Evolutionary conservation across 2,113 vertebrate genomes (phyloP).

Genomic region (Sprattus sprattus): DNA sequence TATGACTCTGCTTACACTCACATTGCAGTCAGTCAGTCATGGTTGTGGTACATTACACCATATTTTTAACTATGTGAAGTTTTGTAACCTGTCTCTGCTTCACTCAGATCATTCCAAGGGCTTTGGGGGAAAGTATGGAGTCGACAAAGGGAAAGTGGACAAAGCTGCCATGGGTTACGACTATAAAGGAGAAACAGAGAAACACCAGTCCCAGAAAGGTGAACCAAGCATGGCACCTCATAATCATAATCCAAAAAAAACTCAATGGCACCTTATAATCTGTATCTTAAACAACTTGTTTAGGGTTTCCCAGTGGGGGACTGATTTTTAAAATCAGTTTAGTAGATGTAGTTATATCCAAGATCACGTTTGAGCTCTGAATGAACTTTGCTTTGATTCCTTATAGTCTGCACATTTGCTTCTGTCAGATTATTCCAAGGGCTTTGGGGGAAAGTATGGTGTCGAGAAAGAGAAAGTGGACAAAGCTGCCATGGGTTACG

Average conservation of each 20-base stretch:
- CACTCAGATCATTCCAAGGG: conserved; percentile 68
- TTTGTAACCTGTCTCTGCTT: not conserved
- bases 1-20: too few species aligned
- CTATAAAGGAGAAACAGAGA: conserved; percentile 68
- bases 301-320: too few species aligned
- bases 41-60: too few species aligned
- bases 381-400: not conserved
- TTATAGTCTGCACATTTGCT: not conserved
- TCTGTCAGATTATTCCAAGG: conserved; percentile 67
- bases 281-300: too few species aligned
- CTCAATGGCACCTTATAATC: too few species aligned
- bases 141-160: conserved; percentile 82
- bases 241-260: too few species aligned
- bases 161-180: conserved; percentile 70
- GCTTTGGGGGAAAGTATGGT: conserved; percentile 78
- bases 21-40: too few species aligned
- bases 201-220: conserved; percentile 76
- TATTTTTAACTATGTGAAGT: too few species aligned
- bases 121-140: conserved; percentile 78
- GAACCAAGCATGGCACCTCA: not conserved
- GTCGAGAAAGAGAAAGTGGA: conserved; percentile 83
- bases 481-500: conserved; percentile 70
- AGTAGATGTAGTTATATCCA: too few species aligned
- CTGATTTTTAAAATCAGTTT: too few species aligned
- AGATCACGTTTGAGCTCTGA: too few species aligned